Evolutionary conservation across 2,113 vertebrate species (phyloP), one percentile per base, ranked within the genome.

Genomic region (Trogon melanurus): DNA sequence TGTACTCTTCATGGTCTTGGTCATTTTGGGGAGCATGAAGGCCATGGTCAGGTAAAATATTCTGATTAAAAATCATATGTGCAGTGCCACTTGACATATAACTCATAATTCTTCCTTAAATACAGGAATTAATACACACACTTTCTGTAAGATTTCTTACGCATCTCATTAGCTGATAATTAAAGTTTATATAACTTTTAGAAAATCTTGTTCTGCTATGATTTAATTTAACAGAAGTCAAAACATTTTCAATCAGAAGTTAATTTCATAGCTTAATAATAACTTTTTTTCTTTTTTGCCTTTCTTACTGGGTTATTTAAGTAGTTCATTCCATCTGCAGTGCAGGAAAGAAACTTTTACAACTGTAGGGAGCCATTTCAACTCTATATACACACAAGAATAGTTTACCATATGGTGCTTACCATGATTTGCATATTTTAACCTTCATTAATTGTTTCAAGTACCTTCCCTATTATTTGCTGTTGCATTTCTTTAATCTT

Each of bases 391-490:
- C 18, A 50, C 36, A 73, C 51, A 96, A 91, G 71, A 61, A 70
- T 89, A 95, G 51, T 95, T 95, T 95, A 84, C 76, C 80, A 93
- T 95, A 96, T 95, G 86, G 56, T 90, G 34, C 45, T 95, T 95
- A 60, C 48, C 19, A 26, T 54, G 41, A 85, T 96, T 79, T 96
- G 75, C 67, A 85, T 97, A 89, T 95, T 97, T 97, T 96, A 95
- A 83, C 81, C 72, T 95, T 97, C 74, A 91, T 96, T 97, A 95
- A 89, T 96, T 95, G 61, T 91, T 97, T 93, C 92, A 93, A 85
- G 48, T 92, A 54, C 70, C 64, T 84, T 93, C 78, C 73, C 26
- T 94, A 32, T 85, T 94, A 61, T 36, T 94, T 96, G 36, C 58
- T 91, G n/a, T 83, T 95, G 45, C 38, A 89, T 93, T 91, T 89